phyloP scores from a whole-genome alignment of 2,797 vertebrate species.

The Pipistrellus nathusii region DNA sequence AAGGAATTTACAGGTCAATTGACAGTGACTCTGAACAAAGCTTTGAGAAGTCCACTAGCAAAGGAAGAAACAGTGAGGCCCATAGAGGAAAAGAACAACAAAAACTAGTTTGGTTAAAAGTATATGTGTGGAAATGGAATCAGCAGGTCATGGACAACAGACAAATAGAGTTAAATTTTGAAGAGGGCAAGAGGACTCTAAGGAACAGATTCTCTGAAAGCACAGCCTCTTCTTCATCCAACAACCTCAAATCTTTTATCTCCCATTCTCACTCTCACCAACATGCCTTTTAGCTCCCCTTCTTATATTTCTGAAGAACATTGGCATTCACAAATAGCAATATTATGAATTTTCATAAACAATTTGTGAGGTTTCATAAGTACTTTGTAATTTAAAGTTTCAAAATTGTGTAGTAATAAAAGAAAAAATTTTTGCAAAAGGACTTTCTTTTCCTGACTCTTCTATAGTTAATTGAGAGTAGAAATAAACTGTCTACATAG shows the following conservation, averaged over 20 bases:
- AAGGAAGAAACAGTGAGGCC: background rate
- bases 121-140: background rate
- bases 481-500: constrained; percentile 61
- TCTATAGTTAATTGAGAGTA: background rate
- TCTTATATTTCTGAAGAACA: constrained; percentile 27
- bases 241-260: background rate
- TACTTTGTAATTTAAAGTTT: constrained; percentile 53
- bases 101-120: background rate
- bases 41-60: background rate
- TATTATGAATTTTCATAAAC: background rate
- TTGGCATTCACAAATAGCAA: background rate
- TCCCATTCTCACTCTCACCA: background rate
- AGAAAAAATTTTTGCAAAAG: background rate
- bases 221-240: background rate
- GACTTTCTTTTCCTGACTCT: constrained; percentile 27
- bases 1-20: background rate
- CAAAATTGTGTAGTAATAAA: background rate
- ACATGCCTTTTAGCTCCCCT: background rate
- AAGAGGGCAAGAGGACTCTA: background rate
- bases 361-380: constrained; percentile 34
- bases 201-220: background rate
- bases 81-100: background rate
- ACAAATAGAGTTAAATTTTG: background rate
- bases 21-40: background rate
- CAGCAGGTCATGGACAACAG: background rate